phyloP scores from a whole-genome alignment of 1,140 invertebrate genomes.

The Brachionus paranguensis region DNA sequence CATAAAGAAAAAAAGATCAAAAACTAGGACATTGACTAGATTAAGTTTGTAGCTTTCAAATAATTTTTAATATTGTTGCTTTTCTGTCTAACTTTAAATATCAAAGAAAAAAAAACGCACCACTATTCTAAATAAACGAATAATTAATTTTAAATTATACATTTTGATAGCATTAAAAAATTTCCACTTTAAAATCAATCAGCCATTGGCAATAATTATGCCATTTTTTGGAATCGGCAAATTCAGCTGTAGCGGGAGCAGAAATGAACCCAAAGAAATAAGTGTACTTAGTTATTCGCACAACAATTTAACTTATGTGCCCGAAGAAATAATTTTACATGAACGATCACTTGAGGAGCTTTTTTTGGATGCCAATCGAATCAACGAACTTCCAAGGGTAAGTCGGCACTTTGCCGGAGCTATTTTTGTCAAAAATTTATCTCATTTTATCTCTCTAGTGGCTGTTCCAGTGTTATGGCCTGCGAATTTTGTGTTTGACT shows the following conservation, averaged over 20 bases:
- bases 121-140: constrained; percentile 8
- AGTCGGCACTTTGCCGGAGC: neutral
- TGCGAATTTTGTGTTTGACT: constrained; percentile 49
- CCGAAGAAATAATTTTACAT: constrained; percentile 39
- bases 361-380: constrained; percentile 21
- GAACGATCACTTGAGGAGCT: constrained; percentile 35
- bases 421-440: constrained; percentile 8
- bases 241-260: constrained; percentile 36
- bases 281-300: constrained; percentile 27
- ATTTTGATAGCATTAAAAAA: neutral
- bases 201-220: neutral
- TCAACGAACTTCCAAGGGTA: constrained; percentile 37
- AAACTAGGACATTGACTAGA: constrained; percentile 38
- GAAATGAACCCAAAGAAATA: constrained; percentile 38
- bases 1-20: neutral
- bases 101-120: constrained; percentile 28
- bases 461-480: constrained; percentile 68
- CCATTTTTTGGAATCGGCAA: constrained; percentile 34
- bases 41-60: neutral
- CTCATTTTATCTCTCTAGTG: constrained; percentile 45
- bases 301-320: constrained; percentile 39
- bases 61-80: neutral
- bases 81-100: constrained; percentile 26
- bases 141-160: constrained; percentile 20
- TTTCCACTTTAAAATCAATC: neutral